Conservation (phyloP, 2,888 invertebrate species). For the Leuctra nigra region DNA sequence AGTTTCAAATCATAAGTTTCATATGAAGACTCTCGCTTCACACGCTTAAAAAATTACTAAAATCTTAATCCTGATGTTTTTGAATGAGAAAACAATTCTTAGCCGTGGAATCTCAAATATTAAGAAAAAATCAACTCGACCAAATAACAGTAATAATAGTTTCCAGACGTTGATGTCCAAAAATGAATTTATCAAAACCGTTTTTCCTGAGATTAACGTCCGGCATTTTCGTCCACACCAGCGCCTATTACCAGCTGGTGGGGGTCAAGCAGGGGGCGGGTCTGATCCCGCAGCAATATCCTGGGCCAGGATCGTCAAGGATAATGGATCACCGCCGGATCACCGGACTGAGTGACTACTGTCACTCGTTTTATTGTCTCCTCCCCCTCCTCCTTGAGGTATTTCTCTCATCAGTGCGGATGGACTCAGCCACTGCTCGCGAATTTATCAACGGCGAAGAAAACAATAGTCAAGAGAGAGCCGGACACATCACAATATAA, state of each 20-base stretch:
- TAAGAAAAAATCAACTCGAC: no score
- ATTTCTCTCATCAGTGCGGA: neutral
- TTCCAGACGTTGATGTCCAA: no score
- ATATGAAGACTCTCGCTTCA: no score
- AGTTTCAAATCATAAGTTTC: no score
- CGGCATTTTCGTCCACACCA: no score
- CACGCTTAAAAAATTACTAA: no score
- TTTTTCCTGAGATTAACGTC: no score
- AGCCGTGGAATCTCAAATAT: no score
- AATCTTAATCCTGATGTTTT: no score
- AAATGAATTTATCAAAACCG: no score
- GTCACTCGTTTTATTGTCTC: constrained; percentile 9
- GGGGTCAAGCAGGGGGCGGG: neutral
- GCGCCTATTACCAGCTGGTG: neutral
- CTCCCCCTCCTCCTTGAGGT: neutral
- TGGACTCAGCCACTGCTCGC: neutral
- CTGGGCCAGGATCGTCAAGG: constrained; percentile 8
- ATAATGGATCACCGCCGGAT: constrained; percentile 12
- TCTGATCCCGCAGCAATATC: constrained; percentile 10
- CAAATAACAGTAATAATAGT: no score
- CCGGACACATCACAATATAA: constrained; percentile 3
- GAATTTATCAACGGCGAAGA: constrained; percentile 8
- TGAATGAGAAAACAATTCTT: no score
- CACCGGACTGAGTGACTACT: constrained; percentile 1
- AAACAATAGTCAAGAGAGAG: constrained; percentile 8